Base-by-base conservation (phyloP, 2,113 vertebrate genomes). In the Podarcis cretensis region DNA sequence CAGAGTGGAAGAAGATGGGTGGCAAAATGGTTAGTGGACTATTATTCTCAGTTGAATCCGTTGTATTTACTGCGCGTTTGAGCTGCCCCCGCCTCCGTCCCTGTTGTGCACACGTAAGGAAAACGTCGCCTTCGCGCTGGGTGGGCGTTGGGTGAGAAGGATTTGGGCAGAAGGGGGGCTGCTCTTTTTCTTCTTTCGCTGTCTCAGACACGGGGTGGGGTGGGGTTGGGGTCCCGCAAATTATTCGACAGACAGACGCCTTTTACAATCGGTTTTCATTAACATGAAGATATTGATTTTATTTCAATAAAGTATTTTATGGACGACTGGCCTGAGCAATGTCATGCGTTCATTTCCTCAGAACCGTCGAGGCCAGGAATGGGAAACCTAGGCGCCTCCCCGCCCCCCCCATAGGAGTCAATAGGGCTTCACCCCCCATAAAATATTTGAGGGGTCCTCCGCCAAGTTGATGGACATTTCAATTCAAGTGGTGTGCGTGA, bases 241-340 rank as follows among this genome's bases (percentile, higher is more conserved):
- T 94, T 94, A 95, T 43, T 73, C 91, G 79, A 87, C 90, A 93
- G 48, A 54, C 48, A 54, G 91, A 93, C 94, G 90, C 92, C 93
- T 95, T 96, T 95, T 94, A 94, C 83, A 88, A 90, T 91, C 92
- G 30, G 92, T 94, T 95, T 96, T 68, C 94, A 95, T 94, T 94
- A 93, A 91, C 91, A 89, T 90, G 94, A 96, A 97, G 95, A 96
- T 92, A 94, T 94, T 96, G 95, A 96, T 95, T 95, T 97, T 96
- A 96, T 96, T 92, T 95, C 96, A 97, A 97, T 97, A 97, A 97
- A 97, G 69, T 97, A 97, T 97, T 97, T 97, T 97, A 97, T 97
- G 96, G 95, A 93, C 71, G 89, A 86, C 89, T 68, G 21, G 71
- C 37, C 81, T 30, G 91, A 65, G 81, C 81, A 87, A 71, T 0